Percentiles rank a stretch among this genome's conserved stretches.
Conservation (phyloP, 1,140 invertebrate genomes). For the Drosophila serrata region DNA sequence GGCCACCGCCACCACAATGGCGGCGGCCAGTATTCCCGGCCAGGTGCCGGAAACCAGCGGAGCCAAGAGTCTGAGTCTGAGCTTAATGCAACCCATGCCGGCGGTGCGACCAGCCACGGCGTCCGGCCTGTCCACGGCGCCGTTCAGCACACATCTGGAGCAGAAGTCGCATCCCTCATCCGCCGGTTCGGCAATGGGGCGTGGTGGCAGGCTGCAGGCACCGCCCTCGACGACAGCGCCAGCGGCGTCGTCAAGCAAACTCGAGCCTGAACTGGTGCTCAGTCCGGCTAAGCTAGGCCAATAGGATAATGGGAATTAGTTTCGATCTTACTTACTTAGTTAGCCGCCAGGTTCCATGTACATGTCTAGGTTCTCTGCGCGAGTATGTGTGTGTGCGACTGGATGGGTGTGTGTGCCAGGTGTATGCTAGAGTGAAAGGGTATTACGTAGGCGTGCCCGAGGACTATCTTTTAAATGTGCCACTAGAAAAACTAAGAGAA, state of each 20-base stretch:
- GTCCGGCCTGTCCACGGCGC: conserved; percentile 37
- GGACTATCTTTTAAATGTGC: conserved; percentile 76
- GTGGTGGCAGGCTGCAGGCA: conserved; percentile 48
- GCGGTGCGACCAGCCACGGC: conserved; percentile 35
- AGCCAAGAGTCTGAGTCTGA: conserved; percentile 75
- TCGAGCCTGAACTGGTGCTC: conserved; percentile 82
- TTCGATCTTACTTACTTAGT: conserved; percentile 80
- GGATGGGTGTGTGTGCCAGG: conserved; percentile 12
- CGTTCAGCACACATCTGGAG: conserved; percentile 45
- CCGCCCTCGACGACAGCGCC: conserved; percentile 28
- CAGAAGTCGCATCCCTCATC: conserved; percentile 74
- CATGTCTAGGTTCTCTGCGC: conserved; percentile 48
- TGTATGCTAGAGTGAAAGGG: conserved; percentile 23
- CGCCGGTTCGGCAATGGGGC: conserved; percentile 54
- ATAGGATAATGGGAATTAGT: conserved; percentile 60
- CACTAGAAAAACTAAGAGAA: conserved; percentile 54
- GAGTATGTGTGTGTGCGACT: conserved; percentile 13
- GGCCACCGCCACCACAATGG: conserved; percentile 22
- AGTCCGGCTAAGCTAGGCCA: conserved; percentile 85
- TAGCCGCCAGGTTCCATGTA: conserved; percentile 55
- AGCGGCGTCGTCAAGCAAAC: conserved; percentile 54
- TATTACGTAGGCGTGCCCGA: conserved; percentile 37
- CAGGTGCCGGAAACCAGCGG: conserved; percentile 63
- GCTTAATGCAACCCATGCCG: conserved; percentile 62
- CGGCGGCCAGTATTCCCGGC: conserved; percentile 59